phyloP scores from a whole-genome alignment of 2,888 invertebrate genomes.

The Troilus luridus region DNA sequence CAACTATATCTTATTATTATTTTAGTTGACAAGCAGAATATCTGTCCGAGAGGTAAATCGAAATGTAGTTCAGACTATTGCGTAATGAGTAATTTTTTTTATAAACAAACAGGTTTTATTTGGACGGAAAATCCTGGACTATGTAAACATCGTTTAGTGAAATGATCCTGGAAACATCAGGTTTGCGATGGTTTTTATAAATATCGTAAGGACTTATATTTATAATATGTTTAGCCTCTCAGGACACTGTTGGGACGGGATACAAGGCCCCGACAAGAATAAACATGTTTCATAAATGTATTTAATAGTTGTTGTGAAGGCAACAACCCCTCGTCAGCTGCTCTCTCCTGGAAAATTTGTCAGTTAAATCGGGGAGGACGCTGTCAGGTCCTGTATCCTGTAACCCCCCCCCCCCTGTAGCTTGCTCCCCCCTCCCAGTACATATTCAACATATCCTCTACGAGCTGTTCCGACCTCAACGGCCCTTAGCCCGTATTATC shows the following conservation, averaged over 20 bases:
- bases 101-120: too few species aligned
- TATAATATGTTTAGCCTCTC: background rate
- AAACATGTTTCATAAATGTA: background rate
- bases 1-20: too few species aligned
- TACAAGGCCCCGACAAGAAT: background rate
- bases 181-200: too few species aligned
- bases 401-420: background rate
- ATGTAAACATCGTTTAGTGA: too few species aligned
- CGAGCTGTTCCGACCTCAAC: background rate
- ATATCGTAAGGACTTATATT: too few species aligned
- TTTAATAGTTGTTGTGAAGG: slow-evolving; percentile 3
- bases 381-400: background rate
- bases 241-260: background rate
- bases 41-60: too few species aligned
- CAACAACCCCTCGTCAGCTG: slow-evolving; percentile 2
- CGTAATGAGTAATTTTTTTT: too few species aligned
- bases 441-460: slow-evolving; percentile 27
- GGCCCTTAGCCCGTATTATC: background rate
- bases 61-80: too few species aligned
- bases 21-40: too few species aligned
- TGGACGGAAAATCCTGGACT: too few species aligned
- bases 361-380: background rate
- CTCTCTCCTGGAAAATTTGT: slow-evolving; percentile 8
- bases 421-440: background rate
- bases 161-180: too few species aligned